Conservation (phyloP, 2,797 vertebrate genomes). For the Pygocentrus nattereri region DNA sequence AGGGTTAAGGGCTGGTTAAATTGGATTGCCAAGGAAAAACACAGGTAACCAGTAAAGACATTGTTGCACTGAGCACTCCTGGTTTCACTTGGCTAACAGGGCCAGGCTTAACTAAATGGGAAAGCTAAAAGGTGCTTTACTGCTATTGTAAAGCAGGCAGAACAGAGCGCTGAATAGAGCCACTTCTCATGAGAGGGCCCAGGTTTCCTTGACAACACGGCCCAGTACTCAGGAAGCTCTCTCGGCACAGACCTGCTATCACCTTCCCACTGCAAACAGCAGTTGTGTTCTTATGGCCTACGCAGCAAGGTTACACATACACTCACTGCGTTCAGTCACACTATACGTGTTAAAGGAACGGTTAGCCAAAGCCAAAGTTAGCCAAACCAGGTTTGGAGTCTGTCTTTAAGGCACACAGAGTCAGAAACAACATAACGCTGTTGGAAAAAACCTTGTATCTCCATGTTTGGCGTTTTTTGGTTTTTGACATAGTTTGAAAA, state of each 20-base stretch:
- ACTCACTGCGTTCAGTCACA: not conserved
- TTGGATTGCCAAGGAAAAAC: slow-evolving; percentile 53
- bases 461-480: too few relatives aligned
- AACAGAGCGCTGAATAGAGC: slow-evolving; percentile 56
- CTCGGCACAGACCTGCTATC: slow-evolving; percentile 39
- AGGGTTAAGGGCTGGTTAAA: slow-evolving; percentile 63
- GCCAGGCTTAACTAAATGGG: slow-evolving; percentile 23
- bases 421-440: too few relatives aligned
- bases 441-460: too few relatives aligned
- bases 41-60: slow-evolving; percentile 33
- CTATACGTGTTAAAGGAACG: not conserved
- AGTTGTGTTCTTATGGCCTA: slow-evolving; percentile 42
- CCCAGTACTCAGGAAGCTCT: slow-evolving; percentile 60
- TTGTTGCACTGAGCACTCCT: slow-evolving; percentile 54
- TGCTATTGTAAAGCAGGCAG: slow-evolving; percentile 52
- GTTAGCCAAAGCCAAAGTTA: too few relatives aligned
- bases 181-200: slow-evolving; percentile 39
- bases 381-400: too few relatives aligned
- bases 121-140: slow-evolving; percentile 23
- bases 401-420: too few relatives aligned
- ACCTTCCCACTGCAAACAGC: slow-evolving; percentile 60
- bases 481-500: too few relatives aligned
- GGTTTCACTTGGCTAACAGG: slow-evolving; percentile 1
- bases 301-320: not conserved
- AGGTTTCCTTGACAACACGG: slow-evolving; percentile 68